These are phyloP conservation scores for Camponotus pennsylvanicus DNA, from an alignment of 1,140 invertebrate species.

Conservation along the genomic window DNA sequence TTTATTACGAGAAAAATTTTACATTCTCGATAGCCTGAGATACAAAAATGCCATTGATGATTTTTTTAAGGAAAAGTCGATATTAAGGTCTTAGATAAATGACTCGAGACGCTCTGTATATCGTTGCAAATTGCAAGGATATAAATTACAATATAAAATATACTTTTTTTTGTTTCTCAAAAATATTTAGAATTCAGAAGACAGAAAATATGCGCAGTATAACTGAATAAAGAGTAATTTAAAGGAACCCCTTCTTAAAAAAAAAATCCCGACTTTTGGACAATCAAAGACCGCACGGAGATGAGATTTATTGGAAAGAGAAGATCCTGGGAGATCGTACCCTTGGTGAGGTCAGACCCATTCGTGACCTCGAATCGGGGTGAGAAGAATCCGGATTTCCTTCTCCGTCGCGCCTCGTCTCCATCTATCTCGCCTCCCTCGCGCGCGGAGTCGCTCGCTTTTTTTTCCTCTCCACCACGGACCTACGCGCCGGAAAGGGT, in stretches of 20 bases:
- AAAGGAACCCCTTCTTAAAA: too few relatives aligned
- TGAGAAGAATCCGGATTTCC: slow-evolving; percentile 39
- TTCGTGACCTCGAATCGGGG: slow-evolving; percentile 25
- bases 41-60: background rate
- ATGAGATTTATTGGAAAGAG: background rate
- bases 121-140: background rate
- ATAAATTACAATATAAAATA: background rate
- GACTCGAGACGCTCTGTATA: background rate
- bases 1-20: background rate
- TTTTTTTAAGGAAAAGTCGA: background rate
- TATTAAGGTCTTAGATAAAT: background rate
- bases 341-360: background rate
- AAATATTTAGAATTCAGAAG: background rate
- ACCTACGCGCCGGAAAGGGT: slow-evolving; percentile 82
- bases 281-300: background rate
- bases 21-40: background rate
- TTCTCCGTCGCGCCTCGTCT: slow-evolving; percentile 39
- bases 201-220: background rate
- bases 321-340: background rate
- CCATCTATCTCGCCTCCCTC: slow-evolving; percentile 52
- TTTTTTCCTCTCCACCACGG: slow-evolving; percentile 62
- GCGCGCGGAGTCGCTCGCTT: slow-evolving; percentile 22
- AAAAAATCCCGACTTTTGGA: background rate
- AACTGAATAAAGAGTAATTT: too few relatives aligned
- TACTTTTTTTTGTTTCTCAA: background rate